Evolutionary conservation across 2,888 invertebrate genomes (phyloP).

Genomic region (Eubasilissa splendida): DNA sequence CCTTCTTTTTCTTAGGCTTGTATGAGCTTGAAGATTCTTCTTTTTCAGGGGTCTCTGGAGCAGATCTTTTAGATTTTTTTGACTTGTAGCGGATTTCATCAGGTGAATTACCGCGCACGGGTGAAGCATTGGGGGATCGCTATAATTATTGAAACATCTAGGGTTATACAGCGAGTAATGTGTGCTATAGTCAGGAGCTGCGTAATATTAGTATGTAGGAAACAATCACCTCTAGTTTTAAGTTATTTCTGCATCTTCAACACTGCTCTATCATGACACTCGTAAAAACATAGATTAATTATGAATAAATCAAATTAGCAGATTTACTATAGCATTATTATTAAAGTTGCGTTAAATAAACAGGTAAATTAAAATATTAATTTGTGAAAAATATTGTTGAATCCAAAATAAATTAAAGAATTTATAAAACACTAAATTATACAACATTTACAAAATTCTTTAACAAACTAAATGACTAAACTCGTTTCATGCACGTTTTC

Average conservation of each 20-base stretch:
- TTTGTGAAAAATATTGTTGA: too few relatives aligned
- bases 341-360: background rate
- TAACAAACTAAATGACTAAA: too few relatives aligned
- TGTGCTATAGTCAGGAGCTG: background rate
- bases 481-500: too few relatives aligned
- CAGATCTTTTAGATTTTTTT: conserved; percentile 67
- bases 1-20: conserved; percentile 72
- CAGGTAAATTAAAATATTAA: too few relatives aligned
- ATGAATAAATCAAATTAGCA: background rate
- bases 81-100: conserved; percentile 61
- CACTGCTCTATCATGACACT: conserved; percentile 3
- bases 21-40: conserved; percentile 61
- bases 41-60: conserved; percentile 66
- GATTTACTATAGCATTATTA: background rate
- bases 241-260: conserved; percentile 13
- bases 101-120: conserved; percentile 56
- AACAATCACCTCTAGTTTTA: conserved; percentile 3
- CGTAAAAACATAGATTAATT: background rate
- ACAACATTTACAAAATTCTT: too few relatives aligned
- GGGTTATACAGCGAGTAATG: background rate
- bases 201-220: conserved; percentile 1
- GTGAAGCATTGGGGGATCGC: conserved; percentile 64
- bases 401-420: too few relatives aligned
- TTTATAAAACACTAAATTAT: too few relatives aligned
- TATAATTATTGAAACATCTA: conserved; percentile 51